A percentile compares a stretch with the other conserved stretches of the same genome.
Conservation (phyloP, 2,888 invertebrate genomes). For the Drosophila paramelanica region DNA sequence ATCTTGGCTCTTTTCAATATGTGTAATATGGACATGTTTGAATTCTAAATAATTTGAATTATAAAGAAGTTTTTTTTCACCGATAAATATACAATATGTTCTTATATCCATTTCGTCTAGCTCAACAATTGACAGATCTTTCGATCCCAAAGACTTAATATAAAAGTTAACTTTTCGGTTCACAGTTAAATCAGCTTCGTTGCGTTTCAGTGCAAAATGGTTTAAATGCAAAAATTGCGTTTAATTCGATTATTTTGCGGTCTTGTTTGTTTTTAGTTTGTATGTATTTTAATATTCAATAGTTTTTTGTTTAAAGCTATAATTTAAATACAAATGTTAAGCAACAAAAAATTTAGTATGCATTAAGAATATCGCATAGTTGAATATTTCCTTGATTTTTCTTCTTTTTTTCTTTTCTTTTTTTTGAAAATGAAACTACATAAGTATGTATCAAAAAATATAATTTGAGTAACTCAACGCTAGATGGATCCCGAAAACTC, state of each 20-base stretch:
- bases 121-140: slow-evolving; percentile 60
- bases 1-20: slow-evolving; percentile 49
- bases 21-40: slow-evolving; percentile 55
- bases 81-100: slow-evolving; percentile 25
- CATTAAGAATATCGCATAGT: slow-evolving; percentile 46
- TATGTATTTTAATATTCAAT: slow-evolving; percentile 26
- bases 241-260: slow-evolving; percentile 24
- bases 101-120: slow-evolving; percentile 4
- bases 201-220: slow-evolving; percentile 43
- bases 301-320: slow-evolving; percentile 40
- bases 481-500: slow-evolving; percentile 8
- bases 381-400: slow-evolving; percentile 37
- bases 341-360: slow-evolving; percentile 50
- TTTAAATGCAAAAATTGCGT: slow-evolving; percentile 65
- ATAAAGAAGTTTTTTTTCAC: slow-evolving; percentile 27
- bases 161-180: slow-evolving; percentile 53
- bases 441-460: slow-evolving; percentile 36
- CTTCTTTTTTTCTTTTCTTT: neutral
- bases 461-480: slow-evolving; percentile 53
- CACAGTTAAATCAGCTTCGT: slow-evolving; percentile 53
- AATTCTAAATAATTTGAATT: slow-evolving; percentile 40
- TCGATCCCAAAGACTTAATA: slow-evolving; percentile 29
- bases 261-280: slow-evolving; percentile 28
- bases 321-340: slow-evolving; percentile 53
- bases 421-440: slow-evolving; percentile 23